phyloP scores from a whole-genome alignment of 37 sponge, comb jelly and placozoan genomes.

The Tethya wilhelma region DNA sequence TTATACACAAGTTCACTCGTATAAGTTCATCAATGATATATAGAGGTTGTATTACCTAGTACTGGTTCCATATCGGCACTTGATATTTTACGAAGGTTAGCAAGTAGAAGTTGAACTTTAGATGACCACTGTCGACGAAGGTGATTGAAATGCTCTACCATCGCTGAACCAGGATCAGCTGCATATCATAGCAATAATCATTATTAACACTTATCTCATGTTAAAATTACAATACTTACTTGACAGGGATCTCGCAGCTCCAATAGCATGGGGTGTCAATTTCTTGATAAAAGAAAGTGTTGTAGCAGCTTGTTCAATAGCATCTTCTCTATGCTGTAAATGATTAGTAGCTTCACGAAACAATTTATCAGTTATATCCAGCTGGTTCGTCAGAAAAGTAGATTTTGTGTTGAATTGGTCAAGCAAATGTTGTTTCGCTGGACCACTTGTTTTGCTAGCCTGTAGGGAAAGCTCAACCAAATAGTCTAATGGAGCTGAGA shows the following conservation, averaged over 20 bases:
- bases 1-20: too few relatives aligned
- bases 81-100: conserved; percentile 48
- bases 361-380: conserved; percentile 17
- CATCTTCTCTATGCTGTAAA: background rate
- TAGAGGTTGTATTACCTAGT: conserved; percentile 45
- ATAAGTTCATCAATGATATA: too few relatives aligned
- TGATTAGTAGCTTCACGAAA: background rate
- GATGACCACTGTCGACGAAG: conserved; percentile 86
- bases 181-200: background rate
- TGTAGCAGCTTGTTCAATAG: conserved; percentile 1
- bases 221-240: conserved; percentile 24
- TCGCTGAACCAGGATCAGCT: conserved; percentile 64
- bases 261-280: conserved; percentile 67
- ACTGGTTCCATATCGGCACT: conserved; percentile 49
- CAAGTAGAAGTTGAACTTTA: conserved; percentile 59
- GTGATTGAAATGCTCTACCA: conserved; percentile 78
- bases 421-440: conserved; percentile 59
- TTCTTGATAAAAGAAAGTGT: conserved; percentile 60
- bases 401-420: conserved; percentile 44
- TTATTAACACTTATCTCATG: background rate
- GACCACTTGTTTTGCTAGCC: conserved; percentile 42
- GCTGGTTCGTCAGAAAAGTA: conserved; percentile 16
- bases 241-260: conserved; percentile 54
- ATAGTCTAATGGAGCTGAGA: conserved; percentile 71
- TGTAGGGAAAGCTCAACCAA: conserved; percentile 64